A percentile compares a stretch with the other conserved stretches of the same genome.
Evolutionary conservation across 2,888 invertebrate species (phyloP).

Genomic region (Chironomus riparius): DNA sequence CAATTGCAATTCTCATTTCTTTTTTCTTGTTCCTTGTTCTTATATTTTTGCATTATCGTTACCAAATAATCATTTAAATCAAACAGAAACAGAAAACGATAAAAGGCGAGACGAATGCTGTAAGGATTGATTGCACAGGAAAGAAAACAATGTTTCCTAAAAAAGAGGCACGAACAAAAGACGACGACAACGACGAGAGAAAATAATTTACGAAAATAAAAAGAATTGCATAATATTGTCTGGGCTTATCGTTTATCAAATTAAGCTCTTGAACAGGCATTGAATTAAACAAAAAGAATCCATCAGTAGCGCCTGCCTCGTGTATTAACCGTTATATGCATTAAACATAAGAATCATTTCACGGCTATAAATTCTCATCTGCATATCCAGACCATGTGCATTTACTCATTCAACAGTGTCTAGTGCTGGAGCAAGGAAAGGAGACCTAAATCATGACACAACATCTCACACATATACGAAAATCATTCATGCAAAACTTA

Average conservation of each 20-base stretch:
- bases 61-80: not conserved
- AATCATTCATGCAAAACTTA: no score
- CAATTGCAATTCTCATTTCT: not conserved
- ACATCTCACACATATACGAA: no score
- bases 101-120: not conserved
- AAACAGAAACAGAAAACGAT: not conserved
- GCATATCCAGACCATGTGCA: no score
- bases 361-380: no score
- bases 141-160: not conserved
- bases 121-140: not conserved
- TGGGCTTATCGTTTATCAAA: not conserved
- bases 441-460: no score
- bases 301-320: no score
- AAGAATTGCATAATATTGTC: constrained; percentile 19
- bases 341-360: no score
- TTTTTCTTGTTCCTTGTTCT: not conserved
- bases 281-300: no score
- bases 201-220: not conserved
- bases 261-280: no score
- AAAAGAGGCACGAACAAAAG: not conserved
- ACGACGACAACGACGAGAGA: not conserved
- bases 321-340: no score
- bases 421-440: no score
- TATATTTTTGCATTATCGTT: not conserved
- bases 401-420: no score